A percentile compares a stretch with the other conserved stretches of the same genome.
These are phyloP conservation scores for Austrolebias charrua DNA, from an alignment of 2,797 vertebrate species.

Conservation along the genomic window DNA sequence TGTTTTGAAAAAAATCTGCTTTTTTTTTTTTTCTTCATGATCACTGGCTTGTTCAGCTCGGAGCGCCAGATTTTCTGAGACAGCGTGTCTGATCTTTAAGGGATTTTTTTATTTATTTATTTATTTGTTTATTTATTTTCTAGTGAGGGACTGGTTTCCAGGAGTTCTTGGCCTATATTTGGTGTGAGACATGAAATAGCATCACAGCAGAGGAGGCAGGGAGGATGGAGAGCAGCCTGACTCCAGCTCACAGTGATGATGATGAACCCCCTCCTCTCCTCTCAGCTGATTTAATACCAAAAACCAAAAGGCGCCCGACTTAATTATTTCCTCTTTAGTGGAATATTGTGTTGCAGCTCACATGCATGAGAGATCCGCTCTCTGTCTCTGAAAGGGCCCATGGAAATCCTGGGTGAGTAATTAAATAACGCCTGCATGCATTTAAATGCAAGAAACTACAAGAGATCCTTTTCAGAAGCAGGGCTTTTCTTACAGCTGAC, in stretches of 20 bases:
- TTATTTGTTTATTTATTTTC: too few relatives aligned
- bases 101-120: slow-evolving; percentile 37
- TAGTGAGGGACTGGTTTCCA: neutral
- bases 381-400: slow-evolving; percentile 35
- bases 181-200: slow-evolving; percentile 50
- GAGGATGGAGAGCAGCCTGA: slow-evolving; percentile 62
- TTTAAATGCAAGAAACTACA: slow-evolving; percentile 16
- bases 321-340: slow-evolving; percentile 40
- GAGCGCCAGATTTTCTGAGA: slow-evolving; percentile 45
- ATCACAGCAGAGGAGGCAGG: slow-evolving; percentile 67
- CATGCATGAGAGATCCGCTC: slow-evolving; percentile 38
- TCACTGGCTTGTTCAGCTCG: slow-evolving; percentile 26
- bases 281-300: slow-evolving; percentile 36
- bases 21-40: slow-evolving; percentile 17
- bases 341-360: slow-evolving; percentile 43
- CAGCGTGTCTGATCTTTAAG: slow-evolving; percentile 40
- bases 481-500: neutral
- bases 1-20: slow-evolving; percentile 26
- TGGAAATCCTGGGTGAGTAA: slow-evolving; percentile 54
- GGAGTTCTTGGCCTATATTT: slow-evolving; percentile 56
- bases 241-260: slow-evolving; percentile 52
- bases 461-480: slow-evolving; percentile 8
- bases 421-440: slow-evolving; percentile 33
- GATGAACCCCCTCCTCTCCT: slow-evolving; percentile 20
- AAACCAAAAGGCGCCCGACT: slow-evolving; percentile 35